Base-by-base conservation (phyloP, 2,888 invertebrate genomes). In the Lysandra bellargus region DNA sequence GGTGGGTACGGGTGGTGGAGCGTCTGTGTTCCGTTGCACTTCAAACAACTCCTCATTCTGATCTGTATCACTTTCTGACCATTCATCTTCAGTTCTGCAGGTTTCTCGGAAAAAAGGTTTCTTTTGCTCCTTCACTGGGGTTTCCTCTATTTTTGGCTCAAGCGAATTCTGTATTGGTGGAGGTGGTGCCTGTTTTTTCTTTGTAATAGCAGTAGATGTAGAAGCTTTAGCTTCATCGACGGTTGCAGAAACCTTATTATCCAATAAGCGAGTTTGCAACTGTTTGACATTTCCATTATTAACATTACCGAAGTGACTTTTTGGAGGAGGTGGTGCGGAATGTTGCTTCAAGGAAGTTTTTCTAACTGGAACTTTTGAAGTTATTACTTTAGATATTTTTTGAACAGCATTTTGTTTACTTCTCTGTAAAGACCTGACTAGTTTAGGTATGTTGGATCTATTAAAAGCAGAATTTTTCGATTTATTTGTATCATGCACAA, bases 61-160 rank as follows among this genome's bases (percentile, higher is more conserved):
- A 79, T 93, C 93, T n/a, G 90, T 88, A 80, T 93, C 93, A 81
- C 94, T 94, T 40, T 93, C 95, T 0, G 95, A 95, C 90, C 95
- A 95, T 85, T 96, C 96, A 81, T 96, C 96, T 86, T 96, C 96
- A 37, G 96, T 96, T 78, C 95, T 95, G 85, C 96, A 96, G 1
- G 96, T 96, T 87, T 96, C 96, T 23, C 95, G 93, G 85, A 95
- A 95, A 84, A 92, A 96, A 82, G 93, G 94, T 80, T 95, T 94
- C 81, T 89, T 84, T 81, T 90, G 89, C 81, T 89, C 88, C 83
- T 87, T 87, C 61, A 86, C 82, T 2, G 87, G 83, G 0, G 87
- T 85, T 5, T 83, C 78, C 80, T 86, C 84, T 17, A 85, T 80
- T 49, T 88, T 84, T 3, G 86, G 82, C 5, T 83, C 79, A 60